Percentiles rank a stretch among this genome's conserved stretches.
Evolutionary conservation across 1,140 invertebrate genomes (phyloP).

Genomic region (Drosophila persimilis): DNA sequence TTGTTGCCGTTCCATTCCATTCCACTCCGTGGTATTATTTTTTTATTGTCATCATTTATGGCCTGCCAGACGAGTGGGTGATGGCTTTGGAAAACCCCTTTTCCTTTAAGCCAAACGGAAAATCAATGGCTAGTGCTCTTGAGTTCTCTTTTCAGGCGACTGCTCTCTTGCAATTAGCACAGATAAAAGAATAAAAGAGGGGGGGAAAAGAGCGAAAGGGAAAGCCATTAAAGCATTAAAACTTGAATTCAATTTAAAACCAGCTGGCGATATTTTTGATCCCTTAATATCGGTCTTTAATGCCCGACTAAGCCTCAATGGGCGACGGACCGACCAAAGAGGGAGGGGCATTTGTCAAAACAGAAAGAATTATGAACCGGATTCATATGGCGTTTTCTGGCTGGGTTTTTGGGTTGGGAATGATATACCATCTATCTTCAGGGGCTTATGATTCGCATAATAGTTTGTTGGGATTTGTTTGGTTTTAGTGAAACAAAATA

Average conservation of each 20-base stretch:
- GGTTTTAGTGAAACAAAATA: too few species aligned
- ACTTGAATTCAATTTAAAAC: slow-evolving; percentile 29
- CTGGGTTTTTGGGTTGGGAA: background rate
- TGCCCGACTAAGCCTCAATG: slow-evolving; percentile 24
- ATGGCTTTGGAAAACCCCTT: slow-evolving; percentile 32
- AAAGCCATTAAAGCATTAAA: slow-evolving; percentile 34
- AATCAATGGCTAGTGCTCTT: slow-evolving; percentile 55
- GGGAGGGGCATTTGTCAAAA: slow-evolving; percentile 32
- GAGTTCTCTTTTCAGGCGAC: slow-evolving; percentile 22
- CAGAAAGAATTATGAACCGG: slow-evolving; percentile 15
- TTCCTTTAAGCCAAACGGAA: slow-evolving; percentile 4
- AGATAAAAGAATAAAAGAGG: slow-evolving; percentile 44
- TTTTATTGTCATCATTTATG: slow-evolving; percentile 54
- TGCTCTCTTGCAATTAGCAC: slow-evolving; percentile 55
- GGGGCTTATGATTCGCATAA: too few species aligned
- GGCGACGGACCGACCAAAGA: slow-evolving; percentile 3
- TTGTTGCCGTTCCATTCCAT: slow-evolving; percentile 24
- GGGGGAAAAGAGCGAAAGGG: too few species aligned
- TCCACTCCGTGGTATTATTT: slow-evolving; percentile 20
- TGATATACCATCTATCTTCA: too few species aligned
- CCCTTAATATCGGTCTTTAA: slow-evolving; percentile 27
- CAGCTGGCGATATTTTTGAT: slow-evolving; percentile 46
- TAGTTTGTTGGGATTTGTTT: too few species aligned
- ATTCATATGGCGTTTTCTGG: background rate
- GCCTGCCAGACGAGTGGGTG: slow-evolving; percentile 7